phyloP scores from a whole-genome alignment of 2,113 vertebrate species.

The Psettodes erumei region DNA sequence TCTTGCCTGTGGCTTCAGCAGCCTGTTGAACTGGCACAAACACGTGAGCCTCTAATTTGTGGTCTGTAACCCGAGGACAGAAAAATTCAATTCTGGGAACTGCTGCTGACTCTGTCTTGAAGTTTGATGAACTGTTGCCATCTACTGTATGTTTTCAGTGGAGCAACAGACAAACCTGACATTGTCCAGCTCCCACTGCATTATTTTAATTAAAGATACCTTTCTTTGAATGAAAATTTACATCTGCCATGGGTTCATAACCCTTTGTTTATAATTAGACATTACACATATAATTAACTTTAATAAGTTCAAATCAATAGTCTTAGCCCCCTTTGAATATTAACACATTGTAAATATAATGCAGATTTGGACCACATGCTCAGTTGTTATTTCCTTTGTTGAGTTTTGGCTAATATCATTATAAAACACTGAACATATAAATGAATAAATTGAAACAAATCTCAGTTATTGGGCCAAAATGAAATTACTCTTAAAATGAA shows the following conservation, averaged over 20 bases:
- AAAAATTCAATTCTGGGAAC: not conserved
- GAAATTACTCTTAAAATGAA: too few relatives aligned
- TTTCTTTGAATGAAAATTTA: not conserved
- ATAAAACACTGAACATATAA: too few relatives aligned
- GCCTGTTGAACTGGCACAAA: constrained; percentile 19
- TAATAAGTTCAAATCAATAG: not conserved
- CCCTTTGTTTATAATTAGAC: not conserved
- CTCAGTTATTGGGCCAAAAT: not conserved
- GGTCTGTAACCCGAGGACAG: constrained; percentile 1
- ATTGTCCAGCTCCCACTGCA: not conserved
- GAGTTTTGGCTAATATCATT: too few relatives aligned
- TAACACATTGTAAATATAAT: not conserved
- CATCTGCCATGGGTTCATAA: not conserved
- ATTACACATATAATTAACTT: too few relatives aligned
- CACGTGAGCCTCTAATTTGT: constrained; percentile 7
- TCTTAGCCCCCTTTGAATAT: not conserved
- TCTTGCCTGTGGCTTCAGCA: constrained; percentile 1
- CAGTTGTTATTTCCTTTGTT: not conserved
- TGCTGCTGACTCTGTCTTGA: not conserved
- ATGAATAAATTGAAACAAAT: too few relatives aligned
- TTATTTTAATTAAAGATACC: not conserved
- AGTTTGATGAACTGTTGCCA: constrained; percentile 47
- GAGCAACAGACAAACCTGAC: constrained; percentile 9
- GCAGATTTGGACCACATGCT: not conserved
- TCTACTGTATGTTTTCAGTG: constrained; percentile 44